Evolutionary conservation across 2,113 vertebrate genomes (phyloP).

Genomic region (Hemichromis elongatus): DNA sequence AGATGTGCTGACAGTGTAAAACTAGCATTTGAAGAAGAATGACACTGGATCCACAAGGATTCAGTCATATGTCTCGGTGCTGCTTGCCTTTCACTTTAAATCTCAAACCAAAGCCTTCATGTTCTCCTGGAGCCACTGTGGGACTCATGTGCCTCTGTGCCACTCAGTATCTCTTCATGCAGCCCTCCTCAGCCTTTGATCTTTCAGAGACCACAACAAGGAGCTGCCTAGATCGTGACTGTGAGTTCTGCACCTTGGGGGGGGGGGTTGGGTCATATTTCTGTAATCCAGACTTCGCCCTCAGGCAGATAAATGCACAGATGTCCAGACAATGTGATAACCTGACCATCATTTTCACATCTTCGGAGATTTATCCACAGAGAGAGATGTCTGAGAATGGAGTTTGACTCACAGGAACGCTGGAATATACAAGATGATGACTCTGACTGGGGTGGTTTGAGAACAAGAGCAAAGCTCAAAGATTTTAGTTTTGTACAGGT

Average conservation of each 20-base stretch:
- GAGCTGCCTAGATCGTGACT: background rate
- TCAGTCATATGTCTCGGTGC: background rate
- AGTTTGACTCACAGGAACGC: background rate
- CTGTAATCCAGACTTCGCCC: conserved; percentile 10
- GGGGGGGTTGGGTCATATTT: background rate
- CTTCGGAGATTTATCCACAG: background rate
- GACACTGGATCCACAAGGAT: conserved; percentile 19
- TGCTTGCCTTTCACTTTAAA: conserved; percentile 26
- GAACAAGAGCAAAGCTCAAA: background rate
- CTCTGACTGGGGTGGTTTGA: background rate
- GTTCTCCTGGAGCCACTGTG: conserved; percentile 10
- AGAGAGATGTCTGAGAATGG: background rate
- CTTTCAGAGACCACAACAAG: conserved; percentile 26
- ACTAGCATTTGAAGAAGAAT: conserved; percentile 14
- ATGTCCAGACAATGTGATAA: conserved; percentile 39
- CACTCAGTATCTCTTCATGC: conserved; percentile 18
- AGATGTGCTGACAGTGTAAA: conserved; percentile 29
- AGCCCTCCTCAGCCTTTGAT: conserved; percentile 29
- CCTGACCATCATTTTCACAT: conserved; percentile 13
- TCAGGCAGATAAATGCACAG: conserved; percentile 27
- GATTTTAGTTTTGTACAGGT: conserved; percentile 10
- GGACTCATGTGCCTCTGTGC: background rate
- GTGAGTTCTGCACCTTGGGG: background rate
- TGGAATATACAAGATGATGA: background rate
- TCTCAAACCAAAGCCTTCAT: conserved; percentile 24